Evolutionary conservation across 2,797 vertebrate genomes (phyloP).

Genomic region (Chiroxiphia lanceolata): DNA sequence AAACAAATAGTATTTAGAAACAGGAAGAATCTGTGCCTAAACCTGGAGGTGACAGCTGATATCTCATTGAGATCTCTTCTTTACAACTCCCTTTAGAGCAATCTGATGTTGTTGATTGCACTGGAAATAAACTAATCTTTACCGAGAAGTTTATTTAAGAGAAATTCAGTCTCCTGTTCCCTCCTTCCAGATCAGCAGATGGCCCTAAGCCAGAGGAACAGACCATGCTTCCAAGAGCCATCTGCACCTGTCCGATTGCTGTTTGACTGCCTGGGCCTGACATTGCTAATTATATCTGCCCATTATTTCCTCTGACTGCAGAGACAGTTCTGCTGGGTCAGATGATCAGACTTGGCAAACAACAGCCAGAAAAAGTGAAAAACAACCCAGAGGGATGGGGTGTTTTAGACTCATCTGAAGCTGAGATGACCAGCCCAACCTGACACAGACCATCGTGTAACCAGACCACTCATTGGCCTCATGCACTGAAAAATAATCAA

Average conservation of each 20-base stretch:
- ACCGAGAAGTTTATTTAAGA: not conserved
- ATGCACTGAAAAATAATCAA: not conserved
- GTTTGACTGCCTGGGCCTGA: not conserved
- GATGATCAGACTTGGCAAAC: not conserved
- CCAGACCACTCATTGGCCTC: not conserved
- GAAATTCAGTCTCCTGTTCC: not conserved
- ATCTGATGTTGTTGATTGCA: not conserved
- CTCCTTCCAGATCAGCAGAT: not conserved
- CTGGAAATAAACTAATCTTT: not conserved
- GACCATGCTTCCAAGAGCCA: slow-evolving; percentile 11
- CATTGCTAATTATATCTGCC: slow-evolving; percentile 22
- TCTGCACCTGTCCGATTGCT: not conserved
- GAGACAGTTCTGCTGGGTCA: not conserved
- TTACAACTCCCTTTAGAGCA: not conserved
- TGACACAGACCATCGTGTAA: not conserved
- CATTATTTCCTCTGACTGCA: not conserved
- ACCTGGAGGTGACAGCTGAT: not conserved
- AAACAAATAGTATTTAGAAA: not conserved
- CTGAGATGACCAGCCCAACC: not conserved
- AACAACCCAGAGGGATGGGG: not conserved
- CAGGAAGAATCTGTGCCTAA: not conserved
- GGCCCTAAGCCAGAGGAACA: slow-evolving; percentile 1
- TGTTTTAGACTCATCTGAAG: not conserved
- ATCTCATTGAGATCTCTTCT: not conserved
- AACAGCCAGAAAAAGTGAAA: not conserved